Conservation (phyloP, 2,113 vertebrate species). For the Brienomyrus longianalis region DNA sequence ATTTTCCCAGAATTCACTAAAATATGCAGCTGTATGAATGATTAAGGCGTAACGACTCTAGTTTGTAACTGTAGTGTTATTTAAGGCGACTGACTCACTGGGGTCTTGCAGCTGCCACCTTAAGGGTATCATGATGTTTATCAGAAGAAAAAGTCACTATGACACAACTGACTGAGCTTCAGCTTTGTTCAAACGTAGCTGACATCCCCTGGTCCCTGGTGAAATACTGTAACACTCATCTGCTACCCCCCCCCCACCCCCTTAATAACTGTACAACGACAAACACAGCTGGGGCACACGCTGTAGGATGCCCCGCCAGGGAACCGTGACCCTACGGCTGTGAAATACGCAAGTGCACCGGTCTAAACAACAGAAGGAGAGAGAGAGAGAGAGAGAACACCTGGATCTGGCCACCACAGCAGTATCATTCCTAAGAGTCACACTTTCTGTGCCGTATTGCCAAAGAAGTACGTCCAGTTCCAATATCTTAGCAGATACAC, state of each 20-base stretch:
- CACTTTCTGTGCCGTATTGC: not conserved
- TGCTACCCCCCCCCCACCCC: not conserved
- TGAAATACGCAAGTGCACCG: not conserved
- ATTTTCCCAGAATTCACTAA: not conserved
- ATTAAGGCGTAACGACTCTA: not conserved
- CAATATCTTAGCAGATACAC: not conserved
- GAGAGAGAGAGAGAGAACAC: not conserved
- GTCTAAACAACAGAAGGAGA: not conserved
- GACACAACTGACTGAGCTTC: not conserved
- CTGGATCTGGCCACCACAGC: not conserved
- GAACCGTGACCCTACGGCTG: not conserved
- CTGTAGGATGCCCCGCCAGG: not conserved
- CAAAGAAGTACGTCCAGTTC: not conserved
- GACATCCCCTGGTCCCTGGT: no score
- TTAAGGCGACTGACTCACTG: not conserved
- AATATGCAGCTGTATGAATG: not conserved
- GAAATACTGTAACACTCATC: not conserved
- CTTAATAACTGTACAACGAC: not conserved
- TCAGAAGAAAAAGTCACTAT: not conserved
- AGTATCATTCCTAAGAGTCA: not conserved
- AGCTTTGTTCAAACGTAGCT: not conserved
- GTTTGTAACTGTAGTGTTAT: not conserved
- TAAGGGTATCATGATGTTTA: not conserved
- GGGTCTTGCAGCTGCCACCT: not conserved
- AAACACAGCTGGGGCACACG: constrained; percentile 3